A percentile compares a stretch with the other conserved stretches of the same genome.
phyloP scores from a whole-genome alignment of 2,888 invertebrate species.

The Oscheius sp. region DNA sequence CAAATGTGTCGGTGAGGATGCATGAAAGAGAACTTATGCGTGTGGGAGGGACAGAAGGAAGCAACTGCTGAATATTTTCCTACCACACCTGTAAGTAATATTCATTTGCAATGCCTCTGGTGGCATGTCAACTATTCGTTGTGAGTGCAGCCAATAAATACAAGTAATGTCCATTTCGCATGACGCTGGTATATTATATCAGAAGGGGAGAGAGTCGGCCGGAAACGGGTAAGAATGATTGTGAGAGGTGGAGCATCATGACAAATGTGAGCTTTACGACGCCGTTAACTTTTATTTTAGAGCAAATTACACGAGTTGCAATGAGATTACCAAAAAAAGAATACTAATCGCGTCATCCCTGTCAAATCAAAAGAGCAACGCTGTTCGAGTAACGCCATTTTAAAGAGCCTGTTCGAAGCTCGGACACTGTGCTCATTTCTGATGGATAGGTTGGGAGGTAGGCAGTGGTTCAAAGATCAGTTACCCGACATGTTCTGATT shows the following conservation, averaged over 20 bases:
- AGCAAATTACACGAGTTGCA: too few species aligned
- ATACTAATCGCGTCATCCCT: too few species aligned
- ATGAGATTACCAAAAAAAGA: too few species aligned
- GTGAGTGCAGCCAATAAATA: conserved; percentile 2
- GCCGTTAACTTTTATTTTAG: neutral
- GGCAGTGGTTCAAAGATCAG: too few species aligned
- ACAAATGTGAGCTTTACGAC: conserved; percentile 19
- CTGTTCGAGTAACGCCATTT: too few species aligned
- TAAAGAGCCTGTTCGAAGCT: too few species aligned
- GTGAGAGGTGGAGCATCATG: neutral
- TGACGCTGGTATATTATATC: conserved; percentile 4
- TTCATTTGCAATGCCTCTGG: neutral
- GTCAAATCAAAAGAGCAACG: too few species aligned
- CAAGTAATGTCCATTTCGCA: conserved; percentile 15
- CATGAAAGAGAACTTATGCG: neutral
- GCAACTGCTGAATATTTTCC: neutral
- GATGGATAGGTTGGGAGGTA: too few species aligned
- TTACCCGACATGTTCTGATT: too few species aligned
- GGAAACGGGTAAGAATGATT: neutral
- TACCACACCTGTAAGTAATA: neutral
- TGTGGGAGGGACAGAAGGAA: conserved; percentile 1
- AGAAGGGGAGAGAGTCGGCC: neutral
- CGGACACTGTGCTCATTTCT: too few species aligned
- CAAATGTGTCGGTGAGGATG: too few species aligned
- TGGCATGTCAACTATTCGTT: conserved; percentile 18